Evolutionary conservation across 2,113 vertebrate genomes (phyloP), one percentile per base, ranked within the genome.

Genomic region (Sciurus niger): DNA sequence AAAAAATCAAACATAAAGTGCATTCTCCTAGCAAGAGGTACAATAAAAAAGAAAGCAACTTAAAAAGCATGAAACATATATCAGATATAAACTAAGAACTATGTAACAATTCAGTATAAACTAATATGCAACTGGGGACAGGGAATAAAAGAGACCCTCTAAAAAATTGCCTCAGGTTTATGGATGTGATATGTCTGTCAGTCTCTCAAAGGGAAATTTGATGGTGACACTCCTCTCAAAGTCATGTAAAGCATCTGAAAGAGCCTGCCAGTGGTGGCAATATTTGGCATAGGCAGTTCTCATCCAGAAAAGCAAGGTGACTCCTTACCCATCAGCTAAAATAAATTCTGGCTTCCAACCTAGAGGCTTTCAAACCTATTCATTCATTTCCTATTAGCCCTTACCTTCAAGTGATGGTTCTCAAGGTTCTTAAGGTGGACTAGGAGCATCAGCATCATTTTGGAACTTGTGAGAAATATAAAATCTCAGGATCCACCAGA

Each of bases 251-350:
- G 30, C 65, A 72, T 89, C 84, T 82, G 20, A 55, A 84, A 60
- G 37, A 84, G 46, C 2, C 58, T 91, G 90, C 67, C 94, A 91
- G 90, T 6, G 20, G 40, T 84, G 92, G n/a, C 1, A 9, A 43
- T 67, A n/a, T 89, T 94, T 96, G 94, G 72, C 86, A 76, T 16
- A 74, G 58, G 25, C 48, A 79, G 20, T 51, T 20, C 80, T 93
- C 40, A 65, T 48, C 68, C 74, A 82, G 84, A 76, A 97, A 92
- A 70, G 68, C 74, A 89, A 86, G 63, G 85, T 78, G 89, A 95
- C 84, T 90, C 80, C 73, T 90, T 58, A 70, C 63, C 89, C 77
- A 84, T 43, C 76, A 79, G 34, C 85, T 93, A 88, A 96, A 94
- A 90, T 93, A 84, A 94, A 84, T 79, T 53, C 55, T 94, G 77